Evolutionary conservation across 2,888 invertebrate species (phyloP), one percentile per base, ranked within the genome.

Genomic region (Elmis aenea): DNA sequence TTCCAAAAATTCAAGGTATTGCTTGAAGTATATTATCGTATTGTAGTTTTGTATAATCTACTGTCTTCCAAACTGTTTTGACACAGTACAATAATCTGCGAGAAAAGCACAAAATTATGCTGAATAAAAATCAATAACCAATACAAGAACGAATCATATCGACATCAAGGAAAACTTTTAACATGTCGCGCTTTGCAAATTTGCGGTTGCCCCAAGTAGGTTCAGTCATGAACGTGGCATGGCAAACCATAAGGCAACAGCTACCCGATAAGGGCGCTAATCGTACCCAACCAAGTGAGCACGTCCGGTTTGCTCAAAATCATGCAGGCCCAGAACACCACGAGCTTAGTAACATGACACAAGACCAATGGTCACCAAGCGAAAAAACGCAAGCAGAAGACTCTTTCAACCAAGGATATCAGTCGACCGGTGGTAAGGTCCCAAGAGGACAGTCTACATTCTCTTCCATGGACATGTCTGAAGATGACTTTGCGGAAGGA

Each of bases 211-310:
- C 86, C 27, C 83, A 86, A 20, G 58, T 86, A 45, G 77, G 78
- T 61, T 86, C 86, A 61, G 81, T 85, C 23, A 62, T 87, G 58
- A 85, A 85, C 61, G 88, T 88, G 47, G 85, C 87, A 13, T 81
- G 85, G 77, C 88, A 88, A 67, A 84, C 87, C 11, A 76, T 86
- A 27, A 76, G 84, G 54, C 84, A 88, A 61, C 77, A 81, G 57
- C 77, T 87, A 59, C 88, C 89, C 30, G 81, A 81, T 23, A 81
- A 77, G 55, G 62, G 70, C 5, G 71, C 74, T 4, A 28, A 57
- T 59, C 23, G 48, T 54, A 15, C 54, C 57, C 55, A 51, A 18
- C 50, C 54, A 21, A 49, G 45, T 6, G 63, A 63, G 41, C 48
- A 52, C 33, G 60, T 61, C 8, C 60, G 58, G 45, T 62, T 63